These are phyloP conservation scores for Pseudochirops corinnae DNA, from an alignment of 2,797 vertebrate species.

Conservation along the genomic window DNA sequence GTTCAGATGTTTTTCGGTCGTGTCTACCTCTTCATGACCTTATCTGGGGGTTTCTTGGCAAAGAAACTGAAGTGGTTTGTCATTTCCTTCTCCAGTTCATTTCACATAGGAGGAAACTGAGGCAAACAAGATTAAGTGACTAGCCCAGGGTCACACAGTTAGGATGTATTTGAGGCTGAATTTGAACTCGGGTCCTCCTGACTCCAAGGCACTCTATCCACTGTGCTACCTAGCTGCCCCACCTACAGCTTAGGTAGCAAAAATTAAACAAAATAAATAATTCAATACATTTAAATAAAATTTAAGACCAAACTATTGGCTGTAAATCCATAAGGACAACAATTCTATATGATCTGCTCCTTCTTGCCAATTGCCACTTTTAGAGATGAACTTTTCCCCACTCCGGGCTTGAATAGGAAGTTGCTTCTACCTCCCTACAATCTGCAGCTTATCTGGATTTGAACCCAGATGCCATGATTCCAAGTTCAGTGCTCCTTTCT, in stretches of 20 bases:
- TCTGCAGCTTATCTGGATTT: neutral
- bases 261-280: neutral
- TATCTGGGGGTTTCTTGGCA: neutral
- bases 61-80: neutral
- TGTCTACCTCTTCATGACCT: neutral
- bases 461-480: neutral
- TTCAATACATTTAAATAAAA: neutral
- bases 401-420: neutral
- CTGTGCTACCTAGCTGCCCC: neutral
- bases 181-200: neutral
- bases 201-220: neutral
- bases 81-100: neutral
- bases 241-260: neutral
- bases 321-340: conserved; percentile 68
- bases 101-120: neutral
- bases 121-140: neutral
- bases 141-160: neutral
- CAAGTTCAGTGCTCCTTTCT: neutral
- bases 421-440: neutral
- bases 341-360: neutral
- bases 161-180: neutral
- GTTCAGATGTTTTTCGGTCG: neutral
- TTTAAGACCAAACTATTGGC: neutral
- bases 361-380: neutral
- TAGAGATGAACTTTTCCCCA: neutral